phyloP scores from a whole-genome alignment of 2,113 vertebrate species.

The Rissa tridactyla region DNA sequence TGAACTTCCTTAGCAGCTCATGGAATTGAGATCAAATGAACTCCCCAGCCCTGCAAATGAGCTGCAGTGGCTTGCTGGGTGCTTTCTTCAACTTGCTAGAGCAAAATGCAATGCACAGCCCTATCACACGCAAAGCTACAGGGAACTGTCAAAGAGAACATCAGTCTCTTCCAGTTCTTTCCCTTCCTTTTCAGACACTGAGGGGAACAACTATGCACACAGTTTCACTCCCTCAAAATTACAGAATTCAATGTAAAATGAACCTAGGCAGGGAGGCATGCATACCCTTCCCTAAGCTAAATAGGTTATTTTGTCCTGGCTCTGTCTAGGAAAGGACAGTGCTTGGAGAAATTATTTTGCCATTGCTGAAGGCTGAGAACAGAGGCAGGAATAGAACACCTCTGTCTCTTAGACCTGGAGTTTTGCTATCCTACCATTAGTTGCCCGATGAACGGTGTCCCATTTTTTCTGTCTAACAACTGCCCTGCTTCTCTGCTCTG shows the following conservation, averaged over 20 bases:
- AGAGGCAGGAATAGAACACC: background rate
- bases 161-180: fast-evolving
- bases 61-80: background rate
- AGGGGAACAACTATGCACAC: background rate
- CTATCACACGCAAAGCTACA: background rate
- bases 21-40: background rate
- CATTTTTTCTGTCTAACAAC: background rate
- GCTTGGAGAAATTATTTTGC: background rate
- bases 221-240: background rate
- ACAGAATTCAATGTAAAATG: background rate
- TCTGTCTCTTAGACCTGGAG: background rate
- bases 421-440: background rate
- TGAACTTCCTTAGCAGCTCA: background rate
- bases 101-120: background rate
- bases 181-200: background rate
- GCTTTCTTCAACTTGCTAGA: background rate
- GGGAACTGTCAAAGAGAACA: background rate
- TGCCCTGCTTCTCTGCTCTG: background rate
- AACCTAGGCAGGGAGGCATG: background rate
- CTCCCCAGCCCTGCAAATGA: background rate
- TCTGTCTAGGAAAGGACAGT: background rate
- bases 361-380: background rate
- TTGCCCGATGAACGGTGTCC: fast-evolving
- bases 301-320: fast-evolving
- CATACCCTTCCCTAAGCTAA: background rate